Evolutionary conservation across 2,113 vertebrate genomes (phyloP).

Genomic region (Piliocolobus tephrosceles): DNA sequence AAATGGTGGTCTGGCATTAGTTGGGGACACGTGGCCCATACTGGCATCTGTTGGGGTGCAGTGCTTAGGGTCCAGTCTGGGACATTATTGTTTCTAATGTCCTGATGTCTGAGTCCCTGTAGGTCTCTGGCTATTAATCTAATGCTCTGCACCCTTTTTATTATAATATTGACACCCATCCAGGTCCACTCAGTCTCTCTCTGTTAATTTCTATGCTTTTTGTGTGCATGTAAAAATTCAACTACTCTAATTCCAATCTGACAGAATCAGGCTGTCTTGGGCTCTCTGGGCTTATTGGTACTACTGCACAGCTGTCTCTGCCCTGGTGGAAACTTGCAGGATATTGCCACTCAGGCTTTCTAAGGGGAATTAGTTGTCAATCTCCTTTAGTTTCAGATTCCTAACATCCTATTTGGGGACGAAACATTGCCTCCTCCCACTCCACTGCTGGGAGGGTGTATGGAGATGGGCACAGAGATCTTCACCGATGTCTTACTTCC

Average conservation of each 20-base stretch:
- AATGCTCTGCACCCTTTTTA: neutral
- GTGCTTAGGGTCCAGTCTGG: neutral
- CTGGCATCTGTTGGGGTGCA: neutral
- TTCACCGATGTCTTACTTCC: neutral
- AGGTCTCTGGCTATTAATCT: neutral
- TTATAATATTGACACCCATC: neutral
- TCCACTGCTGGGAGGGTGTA: neutral
- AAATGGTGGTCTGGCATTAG: neutral
- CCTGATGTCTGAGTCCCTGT: neutral
- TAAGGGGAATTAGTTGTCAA: neutral
- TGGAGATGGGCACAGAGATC: neutral
- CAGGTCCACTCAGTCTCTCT: neutral
- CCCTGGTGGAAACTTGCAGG: neutral
- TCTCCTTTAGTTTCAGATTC: neutral
- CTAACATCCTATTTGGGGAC: neutral
- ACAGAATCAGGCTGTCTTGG: neutral
- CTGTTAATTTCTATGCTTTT: neutral
- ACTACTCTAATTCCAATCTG: neutral
- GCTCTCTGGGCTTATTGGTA: neutral
- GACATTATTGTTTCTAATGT: neutral
- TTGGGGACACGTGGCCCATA: neutral
- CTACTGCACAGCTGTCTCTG: neutral
- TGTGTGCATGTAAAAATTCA: neutral
- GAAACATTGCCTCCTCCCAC: neutral
- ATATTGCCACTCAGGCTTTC: neutral